Evolutionary conservation across 2,797 vertebrate genomes (phyloP).

Genomic region (Pachyuromys duprasi): DNA sequence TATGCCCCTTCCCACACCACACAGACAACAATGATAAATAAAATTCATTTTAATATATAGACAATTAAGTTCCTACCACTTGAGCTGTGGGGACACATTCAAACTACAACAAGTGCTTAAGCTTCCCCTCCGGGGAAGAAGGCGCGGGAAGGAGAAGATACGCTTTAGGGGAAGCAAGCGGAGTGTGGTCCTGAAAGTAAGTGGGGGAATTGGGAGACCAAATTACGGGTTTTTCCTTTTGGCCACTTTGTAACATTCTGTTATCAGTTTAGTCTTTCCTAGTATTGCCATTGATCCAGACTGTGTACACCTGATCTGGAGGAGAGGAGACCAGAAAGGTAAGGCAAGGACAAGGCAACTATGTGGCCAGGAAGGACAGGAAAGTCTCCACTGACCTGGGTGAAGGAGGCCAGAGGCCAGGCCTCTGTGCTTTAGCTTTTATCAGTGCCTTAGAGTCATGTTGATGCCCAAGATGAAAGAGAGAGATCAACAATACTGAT

Average conservation of each 20-base stretch:
- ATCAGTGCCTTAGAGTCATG: background rate
- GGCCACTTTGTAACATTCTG: background rate
- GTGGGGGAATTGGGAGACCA: background rate
- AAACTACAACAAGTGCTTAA: background rate
- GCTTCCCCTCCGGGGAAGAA: background rate
- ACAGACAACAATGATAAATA: background rate
- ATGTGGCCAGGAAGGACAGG: accelerated
- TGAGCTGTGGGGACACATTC: too few species aligned
- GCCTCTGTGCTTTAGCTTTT: background rate
- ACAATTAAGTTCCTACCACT: background rate
- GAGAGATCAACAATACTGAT: background rate
- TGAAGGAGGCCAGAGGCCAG: background rate
- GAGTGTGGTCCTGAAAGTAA: background rate
- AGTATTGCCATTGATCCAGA: background rate
- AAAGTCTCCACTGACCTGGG: accelerated
- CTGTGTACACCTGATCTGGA: background rate
- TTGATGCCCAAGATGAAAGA: background rate
- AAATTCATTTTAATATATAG: background rate
- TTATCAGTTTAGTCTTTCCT: background rate
- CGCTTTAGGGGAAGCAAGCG: background rate
- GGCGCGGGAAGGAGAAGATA: background rate
- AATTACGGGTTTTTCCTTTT: background rate
- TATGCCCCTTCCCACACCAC: background rate
- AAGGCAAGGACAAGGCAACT: background rate
- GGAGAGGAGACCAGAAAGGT: background rate